phyloP scores from a whole-genome alignment of 2,113 vertebrate species.

The cattle (Bos taurus) region DNA sequence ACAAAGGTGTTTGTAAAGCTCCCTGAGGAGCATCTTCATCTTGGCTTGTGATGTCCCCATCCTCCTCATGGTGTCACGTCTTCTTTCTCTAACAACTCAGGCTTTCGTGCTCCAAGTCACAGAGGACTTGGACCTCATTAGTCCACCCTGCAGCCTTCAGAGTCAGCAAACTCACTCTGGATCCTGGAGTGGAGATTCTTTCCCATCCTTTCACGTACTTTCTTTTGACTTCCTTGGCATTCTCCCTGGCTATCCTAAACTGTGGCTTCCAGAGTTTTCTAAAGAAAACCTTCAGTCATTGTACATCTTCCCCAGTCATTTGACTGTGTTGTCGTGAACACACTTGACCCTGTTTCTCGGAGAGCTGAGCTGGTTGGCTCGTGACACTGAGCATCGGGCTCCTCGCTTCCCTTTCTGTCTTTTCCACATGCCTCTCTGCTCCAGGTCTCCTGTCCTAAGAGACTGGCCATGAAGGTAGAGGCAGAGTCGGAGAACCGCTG shows the following conservation, averaged over 20 bases:
- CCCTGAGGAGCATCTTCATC: not conserved
- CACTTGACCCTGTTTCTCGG: not conserved
- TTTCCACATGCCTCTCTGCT: not conserved
- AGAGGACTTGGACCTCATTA: not conserved
- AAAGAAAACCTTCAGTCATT: not conserved
- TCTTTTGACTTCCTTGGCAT: not conserved
- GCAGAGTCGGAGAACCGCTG: not conserved
- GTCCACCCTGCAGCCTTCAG: not conserved
- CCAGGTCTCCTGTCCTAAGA: not conserved
- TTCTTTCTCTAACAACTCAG: not conserved
- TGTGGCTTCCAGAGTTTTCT: not conserved
- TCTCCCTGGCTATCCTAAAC: not conserved
- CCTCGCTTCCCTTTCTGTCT: not conserved
- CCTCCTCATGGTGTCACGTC: not conserved
- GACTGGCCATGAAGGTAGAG: not conserved
- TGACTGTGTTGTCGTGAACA: not conserved
- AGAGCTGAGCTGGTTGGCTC: not conserved
- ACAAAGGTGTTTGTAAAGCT: not conserved
- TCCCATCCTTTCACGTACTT: not conserved
- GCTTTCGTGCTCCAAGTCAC: rapidly evolving
- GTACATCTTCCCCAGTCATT: not conserved
- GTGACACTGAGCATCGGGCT: not conserved
- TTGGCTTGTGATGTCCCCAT: not conserved
- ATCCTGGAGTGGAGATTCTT: not conserved
- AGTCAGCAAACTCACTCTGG: not conserved